Evolutionary conservation across 2,888 invertebrate species (phyloP), one percentile per base, ranked within the genome.

Genomic region (Aphrophora alni): DNA sequence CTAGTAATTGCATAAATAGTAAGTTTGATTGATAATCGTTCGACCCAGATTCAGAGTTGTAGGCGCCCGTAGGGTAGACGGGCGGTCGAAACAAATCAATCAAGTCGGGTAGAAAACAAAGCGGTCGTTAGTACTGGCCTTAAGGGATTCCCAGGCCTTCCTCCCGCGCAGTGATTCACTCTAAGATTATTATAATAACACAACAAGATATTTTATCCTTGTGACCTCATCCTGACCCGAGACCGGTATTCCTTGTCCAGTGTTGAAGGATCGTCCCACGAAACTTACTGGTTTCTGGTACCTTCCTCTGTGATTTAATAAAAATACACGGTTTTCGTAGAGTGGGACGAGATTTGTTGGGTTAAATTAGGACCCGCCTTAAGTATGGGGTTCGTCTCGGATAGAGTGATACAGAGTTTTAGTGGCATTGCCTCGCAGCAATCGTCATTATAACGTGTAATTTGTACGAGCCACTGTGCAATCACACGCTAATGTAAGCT

Each of bases 61-160:
- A 59, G 59, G 59, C 59, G 59, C 59, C 59, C 21, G 59, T 3
- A 8, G 59, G 59, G 21, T 21, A 59, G 59, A n/a, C 59, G 59
- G 59, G 21, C 59, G 59, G 59, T 21, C 59, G 59, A 59, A 59
- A 59, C 59, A 59, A 59, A 59, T 59, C 59, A 59, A 59, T 59
- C 59, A 59, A 59, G 59, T 21, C 59, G 59, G 21, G n/a, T 12
- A 21, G 59, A 21, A n/a, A 59, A 59, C 59, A 59, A 59, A 59
- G 59, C 59, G 59, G 21, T 59, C 59, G 59, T 59, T 59, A 59
- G 21, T n/a, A 21, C 4, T 2, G 59, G 59, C 59, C 59, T 21
- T 3, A 10, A 59, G 59, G 59, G 59, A 59, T 59, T 59, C 59
- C 59, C 59, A 59, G 59, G 59, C 59, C 59, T 59, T 44, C 59